phyloP scores from a whole-genome alignment of 2,797 vertebrate species.

The Catamblyrhynchus diadema region DNA sequence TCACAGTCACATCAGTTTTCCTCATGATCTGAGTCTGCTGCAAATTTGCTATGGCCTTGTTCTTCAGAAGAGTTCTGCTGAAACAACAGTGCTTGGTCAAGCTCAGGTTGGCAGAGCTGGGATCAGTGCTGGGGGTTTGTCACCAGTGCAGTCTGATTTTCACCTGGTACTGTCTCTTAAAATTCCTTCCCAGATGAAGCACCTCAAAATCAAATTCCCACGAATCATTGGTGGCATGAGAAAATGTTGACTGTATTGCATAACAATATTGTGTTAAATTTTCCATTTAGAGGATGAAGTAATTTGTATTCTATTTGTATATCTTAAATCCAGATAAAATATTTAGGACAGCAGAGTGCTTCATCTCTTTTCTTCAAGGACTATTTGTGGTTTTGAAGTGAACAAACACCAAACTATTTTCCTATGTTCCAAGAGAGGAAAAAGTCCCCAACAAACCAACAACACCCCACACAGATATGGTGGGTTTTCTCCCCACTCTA shows the following conservation, averaged over 20 bases:
- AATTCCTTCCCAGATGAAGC: not conserved
- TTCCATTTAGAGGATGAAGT: not conserved
- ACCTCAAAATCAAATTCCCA: not conserved
- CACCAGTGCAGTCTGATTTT: not conserved
- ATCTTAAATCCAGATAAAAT: not conserved
- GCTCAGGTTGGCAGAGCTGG: not conserved
- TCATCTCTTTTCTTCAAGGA: not conserved
- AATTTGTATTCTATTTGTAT: not conserved
- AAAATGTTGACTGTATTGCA: not conserved
- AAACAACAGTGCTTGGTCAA: not conserved
- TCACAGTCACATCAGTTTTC: not conserved
- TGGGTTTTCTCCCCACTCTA: not conserved
- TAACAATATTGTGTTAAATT: not conserved
- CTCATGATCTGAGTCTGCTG: not conserved
- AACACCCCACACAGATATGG: not conserved
- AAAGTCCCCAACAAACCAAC: not conserved
- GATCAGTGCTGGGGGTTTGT: not conserved
- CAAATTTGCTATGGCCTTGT: not conserved
- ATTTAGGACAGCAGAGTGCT: not conserved
- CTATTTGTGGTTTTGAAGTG: not conserved
- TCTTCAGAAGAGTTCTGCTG: not conserved
- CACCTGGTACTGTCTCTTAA: not conserved
- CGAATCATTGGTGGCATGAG: not conserved
- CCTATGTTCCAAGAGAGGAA: not conserved
- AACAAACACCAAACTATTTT: not conserved